Base-by-base conservation (phyloP, 2,888 invertebrate species). In the Eristalis tenax region DNA sequence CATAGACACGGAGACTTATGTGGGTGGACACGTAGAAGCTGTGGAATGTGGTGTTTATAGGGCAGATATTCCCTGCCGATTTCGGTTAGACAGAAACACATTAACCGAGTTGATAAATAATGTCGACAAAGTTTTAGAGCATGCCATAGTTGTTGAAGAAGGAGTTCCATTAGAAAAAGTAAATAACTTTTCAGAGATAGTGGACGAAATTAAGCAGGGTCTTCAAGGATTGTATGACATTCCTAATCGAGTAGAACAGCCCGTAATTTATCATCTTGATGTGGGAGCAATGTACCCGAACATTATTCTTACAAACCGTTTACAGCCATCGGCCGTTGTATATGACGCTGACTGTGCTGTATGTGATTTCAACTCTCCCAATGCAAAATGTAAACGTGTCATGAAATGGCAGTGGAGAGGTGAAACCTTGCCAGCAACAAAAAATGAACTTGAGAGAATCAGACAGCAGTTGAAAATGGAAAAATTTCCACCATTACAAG, bases 211-310 rank as follows among this genome's bases (percentile, higher is more conserved):
- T 40, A 94, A 94, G 84, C 94, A 93, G 15, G 96, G 97, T 90
- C 93, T 99, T 76, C 94, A 95, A 75, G 95, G 95, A 0, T 94
- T 99, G 90, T 93, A 94, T 89, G 97, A 98, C 89, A 97, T 97
- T 90, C 99, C 99, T 0, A 95, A 97, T 91, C 95, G 99, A 76
- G 94, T 97, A 86, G 99, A 99, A 92, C 97, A 96, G 90, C 99
- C 99, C 0, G 95, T 99, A 26, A 99, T 99, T 90, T 99, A 99
- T 93, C 99, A 99, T 94, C 95, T 99, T 93, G 99, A 99, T 93
- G 99, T 99, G 4, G 97, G 98, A n/a, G 99, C 99, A 88, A 99
- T 99, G 99, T 99, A 99, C 92, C 99, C 99, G 0, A 99, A 99
- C 92, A 99, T 99, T 90, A 99, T 99, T 92, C 94, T 99, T 84